These are phyloP conservation scores for Sebastes oblongus DNA, from an alignment of 2,797 vertebrate species.

Conservation along the genomic window DNA sequence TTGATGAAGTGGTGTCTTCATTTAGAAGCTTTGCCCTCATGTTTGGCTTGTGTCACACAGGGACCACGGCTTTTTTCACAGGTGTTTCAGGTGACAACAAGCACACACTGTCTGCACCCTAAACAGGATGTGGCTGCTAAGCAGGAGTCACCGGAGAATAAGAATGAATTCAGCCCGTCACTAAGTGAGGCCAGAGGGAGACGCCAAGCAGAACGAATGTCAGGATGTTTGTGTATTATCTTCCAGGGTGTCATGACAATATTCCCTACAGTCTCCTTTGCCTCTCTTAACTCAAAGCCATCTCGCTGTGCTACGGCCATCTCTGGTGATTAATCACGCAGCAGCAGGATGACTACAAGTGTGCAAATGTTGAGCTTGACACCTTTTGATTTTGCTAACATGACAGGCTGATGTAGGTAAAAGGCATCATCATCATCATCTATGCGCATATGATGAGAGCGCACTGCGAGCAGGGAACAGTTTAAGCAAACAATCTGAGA, in stretches of 20 bases:
- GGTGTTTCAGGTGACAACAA: constrained; percentile 74
- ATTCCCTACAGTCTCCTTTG: constrained; percentile 53
- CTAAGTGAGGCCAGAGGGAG: constrained; percentile 65
- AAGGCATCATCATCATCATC: background rate
- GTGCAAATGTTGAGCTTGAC: background rate
- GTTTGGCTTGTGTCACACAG: constrained; percentile 35
- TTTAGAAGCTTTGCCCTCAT: constrained; percentile 43
- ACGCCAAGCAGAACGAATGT: constrained; percentile 38
- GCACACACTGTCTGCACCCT: constrained; percentile 68
- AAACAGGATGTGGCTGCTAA: constrained; percentile 79
- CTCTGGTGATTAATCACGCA: constrained; percentile 16
- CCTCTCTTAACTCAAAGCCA: background rate
- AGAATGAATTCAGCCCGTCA: constrained; percentile 52
- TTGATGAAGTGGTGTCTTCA: background rate
- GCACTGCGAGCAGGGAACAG: constrained; percentile 33
- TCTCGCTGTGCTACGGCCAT: background rate
- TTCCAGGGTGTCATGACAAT: constrained; percentile 66
- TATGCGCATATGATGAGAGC: background rate
- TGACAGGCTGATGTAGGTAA: background rate
- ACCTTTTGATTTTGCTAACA: background rate
- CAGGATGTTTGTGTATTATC: constrained; percentile 71
- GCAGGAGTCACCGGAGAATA: constrained; percentile 60
- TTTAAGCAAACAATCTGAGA: constrained; percentile 51
- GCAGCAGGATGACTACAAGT: constrained; percentile 2
- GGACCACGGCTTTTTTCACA: constrained; percentile 44